phyloP scores from a whole-genome alignment of 2,113 vertebrate species.

The Etheostoma spectabile region DNA sequence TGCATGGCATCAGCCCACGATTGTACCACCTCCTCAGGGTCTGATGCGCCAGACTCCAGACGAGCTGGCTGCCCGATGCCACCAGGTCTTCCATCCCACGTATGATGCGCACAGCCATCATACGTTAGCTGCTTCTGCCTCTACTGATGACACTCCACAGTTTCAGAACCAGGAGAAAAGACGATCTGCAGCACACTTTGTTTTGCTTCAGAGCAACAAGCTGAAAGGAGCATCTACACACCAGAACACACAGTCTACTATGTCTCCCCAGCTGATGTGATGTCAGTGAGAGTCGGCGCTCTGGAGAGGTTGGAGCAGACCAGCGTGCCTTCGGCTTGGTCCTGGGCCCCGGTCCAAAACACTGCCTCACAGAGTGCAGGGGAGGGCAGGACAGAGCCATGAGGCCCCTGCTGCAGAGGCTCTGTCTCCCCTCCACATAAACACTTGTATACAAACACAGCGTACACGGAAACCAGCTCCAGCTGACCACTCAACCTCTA shows the following conservation, averaged over 20 bases:
- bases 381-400: slow-evolving; percentile 72
- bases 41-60: slow-evolving; percentile 90
- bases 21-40: slow-evolving; percentile 90
- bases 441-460: slow-evolving; percentile 55
- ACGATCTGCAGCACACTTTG: slow-evolving; percentile 35
- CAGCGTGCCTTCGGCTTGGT: slow-evolving; percentile 82
- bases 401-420: slow-evolving; percentile 59
- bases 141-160: slow-evolving; percentile 33
- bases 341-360: slow-evolving; percentile 85
- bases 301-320: slow-evolving; percentile 76
- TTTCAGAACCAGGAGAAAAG: slow-evolving; percentile 2
- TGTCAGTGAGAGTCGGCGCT: slow-evolving; percentile 71
- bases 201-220: slow-evolving; percentile 50
- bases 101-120: slow-evolving; percentile 90
- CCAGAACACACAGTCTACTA: slow-evolving; percentile 50
- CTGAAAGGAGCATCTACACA: slow-evolving; percentile 50
- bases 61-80: slow-evolving; percentile 88
- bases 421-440: slow-evolving; percentile 50
- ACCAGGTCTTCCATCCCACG: slow-evolving; percentile 92
- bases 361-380: slow-evolving; percentile 81
- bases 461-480: slow-evolving; percentile 12
- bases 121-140: slow-evolving; percentile 7
- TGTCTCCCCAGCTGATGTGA: slow-evolving; percentile 76
- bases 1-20: slow-evolving; percentile 88
- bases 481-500: slow-evolving; percentile 37